These are phyloP conservation scores for Pyrgilauda ruficollis DNA, from an alignment of 2,113 vertebrate species.

Conservation along the genomic window DNA sequence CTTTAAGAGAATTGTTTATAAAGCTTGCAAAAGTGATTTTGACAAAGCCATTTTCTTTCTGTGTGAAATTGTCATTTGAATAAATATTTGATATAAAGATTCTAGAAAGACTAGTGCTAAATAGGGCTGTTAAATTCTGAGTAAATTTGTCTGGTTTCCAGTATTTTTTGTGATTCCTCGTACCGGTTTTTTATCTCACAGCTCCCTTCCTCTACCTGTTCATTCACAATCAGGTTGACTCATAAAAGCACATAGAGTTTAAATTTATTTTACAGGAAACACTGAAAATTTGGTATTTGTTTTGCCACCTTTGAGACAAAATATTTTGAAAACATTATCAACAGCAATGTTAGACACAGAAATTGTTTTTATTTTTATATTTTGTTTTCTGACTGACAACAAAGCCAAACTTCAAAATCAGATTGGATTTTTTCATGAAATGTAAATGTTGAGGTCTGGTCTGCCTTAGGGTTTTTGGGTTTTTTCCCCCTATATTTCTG, in stretches of 20 bases:
- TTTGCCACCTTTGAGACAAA: constrained; percentile 55
- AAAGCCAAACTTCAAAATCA: constrained; percentile 62
- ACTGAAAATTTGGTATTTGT: constrained; percentile 39
- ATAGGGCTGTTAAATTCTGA: not conserved
- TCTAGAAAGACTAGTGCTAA: not conserved
- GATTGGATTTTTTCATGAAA: constrained; percentile 57
- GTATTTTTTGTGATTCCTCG: rapidly evolving
- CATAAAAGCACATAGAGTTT: not conserved
- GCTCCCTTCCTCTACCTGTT: not conserved
- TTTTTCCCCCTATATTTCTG: constrained; percentile 59
- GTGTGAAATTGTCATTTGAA: not conserved
- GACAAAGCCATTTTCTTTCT: not conserved
- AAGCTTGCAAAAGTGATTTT: not conserved
- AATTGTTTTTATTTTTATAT: constrained; percentile 62
- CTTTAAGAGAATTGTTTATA: not conserved
- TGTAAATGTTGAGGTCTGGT: constrained; percentile 64
- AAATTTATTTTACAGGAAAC: constrained; percentile 14
- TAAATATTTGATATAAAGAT: not conserved
- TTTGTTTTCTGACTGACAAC: constrained; percentile 58
- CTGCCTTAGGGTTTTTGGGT: constrained; percentile 63
- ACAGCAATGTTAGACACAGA: constrained; percentile 43
- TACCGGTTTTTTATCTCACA: not conserved
- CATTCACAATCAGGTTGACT: not conserved
- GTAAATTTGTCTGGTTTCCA: not conserved
- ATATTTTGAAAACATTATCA: constrained; percentile 67